These are phyloP conservation scores for Hippocampus mohnikei DNA, from an alignment of 2,113 vertebrate species.

Conservation along the genomic window DNA sequence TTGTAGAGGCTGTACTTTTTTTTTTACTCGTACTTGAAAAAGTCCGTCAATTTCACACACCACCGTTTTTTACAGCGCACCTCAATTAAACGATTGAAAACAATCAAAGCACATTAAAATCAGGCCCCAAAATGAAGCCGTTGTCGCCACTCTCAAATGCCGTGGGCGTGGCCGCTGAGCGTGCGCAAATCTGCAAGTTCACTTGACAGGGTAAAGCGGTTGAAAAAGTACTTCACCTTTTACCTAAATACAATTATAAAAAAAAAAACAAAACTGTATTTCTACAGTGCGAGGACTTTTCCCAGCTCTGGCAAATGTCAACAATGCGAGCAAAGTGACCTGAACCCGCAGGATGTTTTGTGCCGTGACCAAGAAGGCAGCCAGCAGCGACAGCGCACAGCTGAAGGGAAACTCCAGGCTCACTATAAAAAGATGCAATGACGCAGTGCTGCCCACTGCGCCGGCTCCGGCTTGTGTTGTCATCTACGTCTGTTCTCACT, in stretches of 20 bases:
- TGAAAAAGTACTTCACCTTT: neutral
- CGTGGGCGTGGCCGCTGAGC: neutral
- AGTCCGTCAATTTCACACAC: neutral
- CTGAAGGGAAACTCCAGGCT: conserved; percentile 79
- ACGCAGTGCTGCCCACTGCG: conserved; percentile 58
- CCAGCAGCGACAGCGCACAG: conserved; percentile 68
- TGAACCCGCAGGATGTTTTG: conserved; percentile 80
- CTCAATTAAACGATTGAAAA: neutral
- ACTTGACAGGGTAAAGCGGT: neutral
- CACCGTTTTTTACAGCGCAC: neutral
- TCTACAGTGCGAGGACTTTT: neutral
- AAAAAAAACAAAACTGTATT: no score
- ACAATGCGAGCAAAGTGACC: conserved; percentile 70
- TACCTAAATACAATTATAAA: neutral
- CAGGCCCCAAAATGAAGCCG: neutral
- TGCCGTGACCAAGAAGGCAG: conserved; percentile 74
- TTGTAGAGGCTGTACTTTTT: no score
- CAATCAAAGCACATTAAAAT: neutral
- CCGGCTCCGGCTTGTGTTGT: conserved; percentile 40
- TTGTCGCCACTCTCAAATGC: neutral
- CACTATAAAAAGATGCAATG: conserved; percentile 75
- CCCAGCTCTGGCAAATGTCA: conserved; percentile 56
- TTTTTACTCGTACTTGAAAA: neutral
- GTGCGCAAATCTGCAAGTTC: neutral
- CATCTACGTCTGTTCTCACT: conserved; percentile 42